Percentiles rank a stretch among this genome's conserved stretches.
phyloP scores from a whole-genome alignment of 2,888 invertebrate species.

The Hyposoter didymator region DNA sequence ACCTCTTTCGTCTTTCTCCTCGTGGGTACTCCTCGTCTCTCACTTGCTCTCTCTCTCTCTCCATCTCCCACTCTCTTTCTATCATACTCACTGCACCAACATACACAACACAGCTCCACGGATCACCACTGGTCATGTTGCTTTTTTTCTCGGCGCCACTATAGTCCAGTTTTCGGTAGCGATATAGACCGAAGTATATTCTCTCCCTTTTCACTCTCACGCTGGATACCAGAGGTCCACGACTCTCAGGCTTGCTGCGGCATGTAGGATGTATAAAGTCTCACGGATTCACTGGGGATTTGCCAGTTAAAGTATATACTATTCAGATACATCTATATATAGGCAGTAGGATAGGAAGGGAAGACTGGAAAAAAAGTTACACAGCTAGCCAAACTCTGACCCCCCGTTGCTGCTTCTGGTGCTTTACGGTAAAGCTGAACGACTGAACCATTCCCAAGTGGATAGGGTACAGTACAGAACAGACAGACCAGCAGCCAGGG shows the following conservation, averaged over 20 bases:
- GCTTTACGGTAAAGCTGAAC: constrained; percentile 56
- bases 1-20: constrained; percentile 37
- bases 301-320: constrained; percentile 69
- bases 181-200: constrained; percentile 41
- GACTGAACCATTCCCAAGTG: constrained; percentile 55
- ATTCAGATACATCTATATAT: constrained; percentile 52
- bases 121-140: constrained; percentile 44
- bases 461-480: constrained; percentile 37
- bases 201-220: constrained; percentile 41
- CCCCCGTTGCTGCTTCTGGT: constrained; percentile 16
- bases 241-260: constrained; percentile 52
- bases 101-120: neutral
- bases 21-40: constrained; percentile 6
- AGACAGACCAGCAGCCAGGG: constrained; percentile 41
- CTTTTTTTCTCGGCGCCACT: constrained; percentile 33
- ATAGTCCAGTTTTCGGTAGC: constrained; percentile 51
- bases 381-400: constrained; percentile 45
- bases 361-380: constrained; percentile 42
- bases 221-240: constrained; percentile 29
- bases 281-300: constrained; percentile 68
- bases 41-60: neutral
- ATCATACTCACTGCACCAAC: constrained; percentile 14
- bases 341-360: neutral
- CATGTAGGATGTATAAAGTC: constrained; percentile 62
- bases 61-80: constrained; percentile 1